Conservation (phyloP, 2,888 invertebrate genomes). For the Aspidapion aeneum region DNA sequence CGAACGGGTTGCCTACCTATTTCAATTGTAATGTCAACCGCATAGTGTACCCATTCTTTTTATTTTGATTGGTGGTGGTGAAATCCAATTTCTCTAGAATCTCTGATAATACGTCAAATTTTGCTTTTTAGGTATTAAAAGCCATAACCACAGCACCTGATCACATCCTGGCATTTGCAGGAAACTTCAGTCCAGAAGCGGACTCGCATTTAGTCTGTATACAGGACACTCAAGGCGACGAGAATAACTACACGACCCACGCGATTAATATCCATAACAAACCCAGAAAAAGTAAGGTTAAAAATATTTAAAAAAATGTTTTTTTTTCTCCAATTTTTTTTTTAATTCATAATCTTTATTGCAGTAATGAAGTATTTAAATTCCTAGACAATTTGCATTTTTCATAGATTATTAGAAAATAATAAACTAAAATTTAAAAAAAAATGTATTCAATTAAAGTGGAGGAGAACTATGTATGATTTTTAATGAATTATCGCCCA, state of each 20-base stretch:
- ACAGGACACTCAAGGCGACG: constrained; percentile 64
- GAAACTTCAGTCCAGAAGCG: constrained; percentile 72
- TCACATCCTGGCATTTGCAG: constrained; percentile 79
- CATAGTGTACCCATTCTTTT: too few relatives aligned
- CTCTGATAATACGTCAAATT: too few relatives aligned
- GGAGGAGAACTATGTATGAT: too few relatives aligned
- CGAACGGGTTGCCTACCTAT: too few relatives aligned
- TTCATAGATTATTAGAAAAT: too few relatives aligned
- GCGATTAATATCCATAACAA: constrained; percentile 84
- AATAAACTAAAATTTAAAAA: too few relatives aligned
- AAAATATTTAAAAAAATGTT: not conserved
- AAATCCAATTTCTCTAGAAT: too few relatives aligned
- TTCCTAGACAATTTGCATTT: not conserved
- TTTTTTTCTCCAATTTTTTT: not conserved
- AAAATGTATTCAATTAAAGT: too few relatives aligned
- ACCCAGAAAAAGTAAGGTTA: constrained; percentile 65
- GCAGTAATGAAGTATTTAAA: not conserved
- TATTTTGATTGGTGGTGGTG: too few relatives aligned
- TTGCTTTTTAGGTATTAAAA: constrained; percentile 63
- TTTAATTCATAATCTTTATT: not conserved
- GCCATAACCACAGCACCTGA: constrained; percentile 77
- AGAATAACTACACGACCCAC: constrained; percentile 79
- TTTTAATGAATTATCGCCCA: too few relatives aligned
- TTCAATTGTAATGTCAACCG: too few relatives aligned
- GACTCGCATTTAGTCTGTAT: constrained; percentile 88